Evolutionary conservation across 2,113 vertebrate species (phyloP).

Genomic region (Platycercus adscitus): DNA sequence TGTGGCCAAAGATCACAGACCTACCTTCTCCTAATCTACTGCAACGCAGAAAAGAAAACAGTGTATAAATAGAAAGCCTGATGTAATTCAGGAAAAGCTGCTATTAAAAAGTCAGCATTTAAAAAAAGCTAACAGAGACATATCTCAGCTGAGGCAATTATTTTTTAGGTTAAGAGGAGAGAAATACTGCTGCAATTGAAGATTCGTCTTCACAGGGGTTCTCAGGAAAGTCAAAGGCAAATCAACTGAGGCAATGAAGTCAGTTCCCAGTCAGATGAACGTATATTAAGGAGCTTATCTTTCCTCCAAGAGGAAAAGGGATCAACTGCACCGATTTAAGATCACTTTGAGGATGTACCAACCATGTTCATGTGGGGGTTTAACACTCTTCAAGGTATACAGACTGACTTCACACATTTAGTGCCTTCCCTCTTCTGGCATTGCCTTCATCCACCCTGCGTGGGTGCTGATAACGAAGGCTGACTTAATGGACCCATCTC

Average conservation of each 20-base stretch:
- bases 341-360: background rate
- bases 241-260: constrained; percentile 22
- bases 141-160: constrained; percentile 55
- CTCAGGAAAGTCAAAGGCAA: constrained; percentile 22
- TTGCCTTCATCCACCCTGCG: background rate
- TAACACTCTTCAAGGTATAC: background rate
- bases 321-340: background rate
- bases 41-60: background rate
- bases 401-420: background rate
- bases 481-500: background rate
- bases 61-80: constrained; percentile 20
- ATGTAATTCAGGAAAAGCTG: constrained; percentile 13
- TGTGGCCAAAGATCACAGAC: background rate
- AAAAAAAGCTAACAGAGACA: constrained; percentile 35
- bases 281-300: background rate
- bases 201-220: constrained; percentile 34
- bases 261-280: constrained; percentile 14
- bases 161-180: constrained; percentile 51
- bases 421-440: background rate
- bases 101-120: constrained; percentile 56
- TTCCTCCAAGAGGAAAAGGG: background rate
- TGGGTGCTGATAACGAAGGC: background rate
- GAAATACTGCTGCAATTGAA: constrained; percentile 41
- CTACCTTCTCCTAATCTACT: background rate
- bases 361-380: background rate